Evolutionary conservation across 2,113 vertebrate species (phyloP).

Genomic region (Sorex araneus): DNA sequence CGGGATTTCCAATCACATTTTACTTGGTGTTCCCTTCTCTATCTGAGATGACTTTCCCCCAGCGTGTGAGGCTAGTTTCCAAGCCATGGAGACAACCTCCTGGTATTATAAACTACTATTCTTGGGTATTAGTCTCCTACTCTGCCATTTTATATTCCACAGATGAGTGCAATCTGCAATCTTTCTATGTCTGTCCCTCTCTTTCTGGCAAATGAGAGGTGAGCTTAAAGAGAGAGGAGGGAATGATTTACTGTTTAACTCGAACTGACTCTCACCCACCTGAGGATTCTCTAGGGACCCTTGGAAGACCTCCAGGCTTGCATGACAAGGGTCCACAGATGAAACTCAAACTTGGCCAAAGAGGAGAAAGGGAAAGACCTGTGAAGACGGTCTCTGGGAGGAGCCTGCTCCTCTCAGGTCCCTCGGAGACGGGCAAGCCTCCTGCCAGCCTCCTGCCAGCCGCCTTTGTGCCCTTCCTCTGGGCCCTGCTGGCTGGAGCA

Average conservation of each 20-base stretch:
- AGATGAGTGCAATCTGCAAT: no score
- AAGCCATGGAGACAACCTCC: no score
- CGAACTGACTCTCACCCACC: background rate
- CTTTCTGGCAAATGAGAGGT: slow-evolving; percentile 77
- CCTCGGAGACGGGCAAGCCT: background rate
- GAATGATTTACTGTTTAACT: slow-evolving; percentile 66
- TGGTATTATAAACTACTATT: no score
- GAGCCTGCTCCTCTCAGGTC: background rate
- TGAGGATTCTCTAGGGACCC: slow-evolving; percentile 36
- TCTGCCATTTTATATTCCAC: no score
- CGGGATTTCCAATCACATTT: no score
- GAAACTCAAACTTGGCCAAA: slow-evolving; percentile 50
- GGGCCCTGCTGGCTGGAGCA: background rate
- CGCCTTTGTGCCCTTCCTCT: background rate
- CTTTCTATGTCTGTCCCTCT: no score
- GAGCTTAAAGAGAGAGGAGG: slow-evolving; percentile 70
- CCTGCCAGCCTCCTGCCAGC: background rate
- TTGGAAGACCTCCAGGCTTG: slow-evolving; percentile 46
- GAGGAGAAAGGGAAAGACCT: background rate
- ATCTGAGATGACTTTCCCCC: no score
- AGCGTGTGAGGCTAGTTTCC: no score
- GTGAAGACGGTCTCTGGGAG: background rate
- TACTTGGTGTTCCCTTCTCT: no score
- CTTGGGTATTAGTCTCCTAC: no score
- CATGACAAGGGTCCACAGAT: slow-evolving; percentile 64